Percentiles rank a stretch among this genome's conserved stretches.
Conservation (phyloP, 2,888 invertebrate species). For the Bellardia bayeri region DNA sequence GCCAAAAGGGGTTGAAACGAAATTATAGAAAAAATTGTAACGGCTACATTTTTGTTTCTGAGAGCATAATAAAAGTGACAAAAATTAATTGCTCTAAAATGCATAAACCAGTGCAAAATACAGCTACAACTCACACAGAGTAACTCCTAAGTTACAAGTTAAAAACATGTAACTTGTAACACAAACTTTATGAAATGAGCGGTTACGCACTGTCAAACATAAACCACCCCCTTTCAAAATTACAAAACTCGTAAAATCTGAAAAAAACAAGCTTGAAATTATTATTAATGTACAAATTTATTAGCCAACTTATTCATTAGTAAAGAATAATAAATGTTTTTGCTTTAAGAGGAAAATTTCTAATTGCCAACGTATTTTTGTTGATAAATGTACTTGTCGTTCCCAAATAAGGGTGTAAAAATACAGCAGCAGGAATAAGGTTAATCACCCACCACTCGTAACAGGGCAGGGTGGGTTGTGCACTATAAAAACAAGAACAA, state of each 20-base stretch:
- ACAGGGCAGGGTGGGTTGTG: conserved; percentile 2
- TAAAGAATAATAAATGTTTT: background rate
- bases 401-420: background rate
- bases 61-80: conserved; percentile 48
- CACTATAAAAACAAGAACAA: background rate
- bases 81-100: conserved; percentile 63
- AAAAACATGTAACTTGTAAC: background rate
- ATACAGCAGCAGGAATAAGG: background rate
- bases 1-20: background rate
- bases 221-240: conserved; percentile 20
- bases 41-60: background rate
- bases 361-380: conserved; percentile 49
- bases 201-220: conserved; percentile 1
- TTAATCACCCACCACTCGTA: conserved; percentile 42
- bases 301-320: conserved; percentile 18
- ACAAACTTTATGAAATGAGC: background rate
- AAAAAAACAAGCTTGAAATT: conserved; percentile 16
- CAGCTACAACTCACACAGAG: background rate
- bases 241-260: background rate
- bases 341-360: conserved; percentile 2
- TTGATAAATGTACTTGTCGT: conserved; percentile 1
- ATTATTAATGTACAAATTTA: conserved; percentile 44
- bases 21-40: background rate
- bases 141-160: too few species aligned
- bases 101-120: conserved; percentile 28